A percentile compares a stretch with the other conserved stretches of the same genome.
Conservation (phyloP, 2,797 vertebrate species). For the Neosilurus hyrtlii region DNA sequence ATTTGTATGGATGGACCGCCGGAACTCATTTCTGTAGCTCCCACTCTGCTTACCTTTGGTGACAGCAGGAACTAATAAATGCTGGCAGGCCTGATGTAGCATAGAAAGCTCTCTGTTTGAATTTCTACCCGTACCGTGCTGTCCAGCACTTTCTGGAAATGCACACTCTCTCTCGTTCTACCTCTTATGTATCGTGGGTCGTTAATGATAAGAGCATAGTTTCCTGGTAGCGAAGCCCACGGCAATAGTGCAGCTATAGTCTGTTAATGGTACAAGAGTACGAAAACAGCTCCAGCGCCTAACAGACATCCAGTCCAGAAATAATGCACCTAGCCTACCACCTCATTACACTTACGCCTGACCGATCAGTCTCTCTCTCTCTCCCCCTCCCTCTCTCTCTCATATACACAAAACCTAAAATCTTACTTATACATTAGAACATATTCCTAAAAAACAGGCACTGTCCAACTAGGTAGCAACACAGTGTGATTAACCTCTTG, state of each 20-base stretch:
- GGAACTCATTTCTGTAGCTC: no score
- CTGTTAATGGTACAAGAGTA: conserved; percentile 54
- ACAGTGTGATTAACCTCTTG: background rate
- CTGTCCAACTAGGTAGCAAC: background rate
- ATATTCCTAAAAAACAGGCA: background rate
- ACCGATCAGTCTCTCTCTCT: background rate
- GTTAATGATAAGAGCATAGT: conserved; percentile 69
- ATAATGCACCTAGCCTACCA: conserved; percentile 47
- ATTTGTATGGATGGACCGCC: no score
- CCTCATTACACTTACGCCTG: conserved; percentile 31
- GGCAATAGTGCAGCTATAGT: conserved; percentile 73
- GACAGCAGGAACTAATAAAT: background rate
- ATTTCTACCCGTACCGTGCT: background rate
- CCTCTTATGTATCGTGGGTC: conserved; percentile 65
- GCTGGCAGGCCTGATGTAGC: background rate
- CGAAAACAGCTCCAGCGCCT: conserved; percentile 1
- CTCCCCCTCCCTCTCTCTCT: conserved; percentile 16
- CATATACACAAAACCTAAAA: conserved; percentile 28
- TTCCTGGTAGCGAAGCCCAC: conserved; percentile 62
- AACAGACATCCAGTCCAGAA: conserved; percentile 38
- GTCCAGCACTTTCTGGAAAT: conserved; percentile 5
- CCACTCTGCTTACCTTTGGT: no score
- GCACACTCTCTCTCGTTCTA: conserved; percentile 47
- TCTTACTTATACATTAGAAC: background rate
- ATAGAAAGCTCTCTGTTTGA: background rate